Evolutionary conservation across 2,888 invertebrate species (phyloP).

Genomic region (Drosophila paramelanica): DNA sequence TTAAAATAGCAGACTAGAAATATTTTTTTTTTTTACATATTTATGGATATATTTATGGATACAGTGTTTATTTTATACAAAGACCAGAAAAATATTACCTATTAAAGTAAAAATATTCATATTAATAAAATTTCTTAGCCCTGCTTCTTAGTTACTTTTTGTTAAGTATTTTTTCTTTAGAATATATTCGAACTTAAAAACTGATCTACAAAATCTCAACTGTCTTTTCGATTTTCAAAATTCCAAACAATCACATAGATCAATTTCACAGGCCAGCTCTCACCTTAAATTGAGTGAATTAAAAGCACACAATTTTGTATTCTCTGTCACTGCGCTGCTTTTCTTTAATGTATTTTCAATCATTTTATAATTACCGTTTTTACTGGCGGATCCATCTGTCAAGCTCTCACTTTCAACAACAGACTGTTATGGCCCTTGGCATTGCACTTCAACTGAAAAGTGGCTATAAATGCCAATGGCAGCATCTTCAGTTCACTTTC

Average conservation of each 20-base stretch:
- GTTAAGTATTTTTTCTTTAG: too few relatives aligned
- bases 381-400: conserved; percentile 5
- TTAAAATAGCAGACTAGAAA: too few relatives aligned
- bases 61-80: too few relatives aligned
- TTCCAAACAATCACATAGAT: neutral
- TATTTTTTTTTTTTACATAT: too few relatives aligned
- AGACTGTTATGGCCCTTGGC: conserved; percentile 38
- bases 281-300: neutral
- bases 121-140: too few relatives aligned
- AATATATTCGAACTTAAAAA: too few relatives aligned
- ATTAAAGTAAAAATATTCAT: too few relatives aligned
- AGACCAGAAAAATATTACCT: too few relatives aligned
- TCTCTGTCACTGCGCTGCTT: neutral
- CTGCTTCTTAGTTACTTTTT: too few relatives aligned
- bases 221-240: neutral
- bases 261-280: neutral
- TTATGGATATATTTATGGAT: too few relatives aligned
- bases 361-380: conserved; percentile 15
- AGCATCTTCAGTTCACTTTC: conserved; percentile 57
- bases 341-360: conserved; percentile 19
- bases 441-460: conserved; percentile 42
- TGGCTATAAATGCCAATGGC: conserved; percentile 44
- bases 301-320: neutral
- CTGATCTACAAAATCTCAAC: neutral
- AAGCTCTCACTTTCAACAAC: conserved; percentile 52